Base-by-base conservation (phyloP, 2,113 vertebrate genomes). In the Zosterops japonicus region DNA sequence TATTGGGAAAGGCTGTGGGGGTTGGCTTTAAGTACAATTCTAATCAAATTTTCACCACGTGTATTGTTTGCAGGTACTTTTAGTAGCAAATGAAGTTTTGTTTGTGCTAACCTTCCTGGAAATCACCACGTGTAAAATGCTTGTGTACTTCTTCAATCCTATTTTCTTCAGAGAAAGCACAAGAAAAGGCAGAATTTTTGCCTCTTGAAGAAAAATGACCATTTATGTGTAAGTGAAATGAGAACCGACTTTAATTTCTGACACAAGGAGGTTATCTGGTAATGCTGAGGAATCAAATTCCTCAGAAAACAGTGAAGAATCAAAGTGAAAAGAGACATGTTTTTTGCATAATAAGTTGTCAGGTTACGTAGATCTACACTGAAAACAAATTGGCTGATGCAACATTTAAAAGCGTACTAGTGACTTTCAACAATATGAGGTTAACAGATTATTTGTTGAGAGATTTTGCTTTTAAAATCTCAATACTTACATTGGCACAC, bases 381-480 rank as follows among this genome's bases (percentile, higher is more conserved):
- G 42, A 61, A 92, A 92, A 93, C 36, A 69, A 94, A 90, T 39
- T 3, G 5, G 6, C 5, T 85, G 15, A 36, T 79, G 18, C 11
- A 93, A 75, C 5, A 17, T 85, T 91, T 86, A 84, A 44, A 91
- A 94, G 17, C 0, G 0, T 31, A 16, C 21, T 64, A 36, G 44
- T 80, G 61, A 59, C 57, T 90, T 94, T 39, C 25, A 87, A 14
- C 23, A 81, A 67, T 64, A 21, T 78, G 59, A 94, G 49, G 28
- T 68, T 95, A 80, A 31, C 11, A 53, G 69, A 42, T n/a, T 22
- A 78, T 50, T 86, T 88, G 8, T 31, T 29, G 60, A 84, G 50
- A 35, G 21, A 46, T 70, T 91, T 96, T 95, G 39, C 5, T 77
- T n/a, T 87, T 90, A 91, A 88, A 68, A 70, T 71, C n/a, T 72